Conservation (phyloP, 1,140 invertebrate genomes). For the Neocloeon triangulifer region DNA sequence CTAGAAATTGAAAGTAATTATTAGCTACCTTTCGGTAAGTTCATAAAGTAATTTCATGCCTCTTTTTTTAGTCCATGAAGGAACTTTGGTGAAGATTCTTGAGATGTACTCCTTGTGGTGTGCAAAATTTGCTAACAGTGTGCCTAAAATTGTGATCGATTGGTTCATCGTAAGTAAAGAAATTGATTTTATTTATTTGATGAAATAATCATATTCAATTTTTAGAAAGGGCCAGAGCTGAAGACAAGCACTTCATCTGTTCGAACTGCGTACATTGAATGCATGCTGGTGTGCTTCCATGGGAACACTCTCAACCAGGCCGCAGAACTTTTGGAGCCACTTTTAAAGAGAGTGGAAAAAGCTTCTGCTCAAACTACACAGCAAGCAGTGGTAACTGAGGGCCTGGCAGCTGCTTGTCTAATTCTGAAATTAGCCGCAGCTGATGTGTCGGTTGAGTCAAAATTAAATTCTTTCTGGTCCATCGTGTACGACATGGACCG, state of each 20-base stretch:
- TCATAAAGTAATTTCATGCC: not conserved
- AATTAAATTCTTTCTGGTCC: conserved; percentile 36
- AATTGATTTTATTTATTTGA: not conserved
- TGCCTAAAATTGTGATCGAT: conserved; percentile 46
- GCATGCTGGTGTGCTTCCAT: conserved; percentile 36
- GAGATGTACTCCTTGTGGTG: conserved; percentile 65
- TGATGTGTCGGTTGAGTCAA: conserved; percentile 27
- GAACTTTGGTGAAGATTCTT: conserved; percentile 57
- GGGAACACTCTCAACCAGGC: conserved; percentile 25
- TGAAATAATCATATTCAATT: conserved; percentile 9
- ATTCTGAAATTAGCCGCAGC: conserved; percentile 36
- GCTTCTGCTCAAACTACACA: conserved; percentile 37
- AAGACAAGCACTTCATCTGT: conserved; percentile 60
- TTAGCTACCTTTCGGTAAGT: not conserved
- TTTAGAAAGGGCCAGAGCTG: conserved; percentile 44
- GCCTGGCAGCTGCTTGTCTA: conserved; percentile 47
- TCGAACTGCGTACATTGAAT: conserved; percentile 51
- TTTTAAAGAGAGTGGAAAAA: conserved; percentile 45
- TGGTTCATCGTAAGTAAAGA: conserved; percentile 43
- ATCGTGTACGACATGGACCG: conserved; percentile 47
- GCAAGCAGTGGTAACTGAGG: conserved; percentile 47
- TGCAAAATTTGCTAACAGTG: conserved; percentile 32
- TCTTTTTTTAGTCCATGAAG: conserved; percentile 53
- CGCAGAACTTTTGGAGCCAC: conserved; percentile 25
- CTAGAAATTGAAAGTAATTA: conserved; percentile 49